phyloP scores from a whole-genome alignment of 2,888 invertebrate genomes.

The Choristoneura rosaceana region DNA sequence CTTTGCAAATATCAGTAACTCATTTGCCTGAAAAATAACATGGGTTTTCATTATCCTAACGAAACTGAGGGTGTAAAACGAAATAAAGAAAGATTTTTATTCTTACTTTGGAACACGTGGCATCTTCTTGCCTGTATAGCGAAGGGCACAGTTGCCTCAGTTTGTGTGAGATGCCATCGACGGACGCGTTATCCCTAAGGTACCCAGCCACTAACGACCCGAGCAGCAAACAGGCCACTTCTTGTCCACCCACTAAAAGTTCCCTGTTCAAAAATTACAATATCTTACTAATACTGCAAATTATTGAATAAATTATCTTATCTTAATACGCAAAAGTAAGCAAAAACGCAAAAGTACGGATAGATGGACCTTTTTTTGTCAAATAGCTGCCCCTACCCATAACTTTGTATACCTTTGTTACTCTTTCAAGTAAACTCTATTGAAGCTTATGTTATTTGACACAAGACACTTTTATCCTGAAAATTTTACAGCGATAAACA shows the following conservation, averaged over 20 bases:
- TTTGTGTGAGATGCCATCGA: constrained; percentile 95
- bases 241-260: constrained; percentile 91
- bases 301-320: too few species aligned
- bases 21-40: constrained; percentile 89
- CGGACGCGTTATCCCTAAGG: constrained; percentile 97
- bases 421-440: too few species aligned
- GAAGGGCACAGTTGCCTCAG: constrained; percentile 96
- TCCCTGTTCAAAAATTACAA: constrained; percentile 80
- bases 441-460: too few species aligned
- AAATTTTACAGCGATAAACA: too few species aligned
- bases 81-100: background rate
- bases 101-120: constrained; percentile 95
- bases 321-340: too few species aligned
- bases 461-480: too few species aligned
- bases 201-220: constrained; percentile 95
- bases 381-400: too few species aligned
- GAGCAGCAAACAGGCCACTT: constrained; percentile 88
- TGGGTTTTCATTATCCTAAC: background rate
- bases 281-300: background rate
- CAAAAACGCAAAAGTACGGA: too few species aligned
- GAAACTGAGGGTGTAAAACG: background rate
- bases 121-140: constrained; percentile 97
- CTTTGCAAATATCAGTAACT: constrained; percentile 93
- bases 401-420: too few species aligned
- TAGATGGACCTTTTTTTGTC: too few species aligned